phyloP scores from a whole-genome alignment of 2,797 vertebrate species.

The Zalophus californianus region DNA sequence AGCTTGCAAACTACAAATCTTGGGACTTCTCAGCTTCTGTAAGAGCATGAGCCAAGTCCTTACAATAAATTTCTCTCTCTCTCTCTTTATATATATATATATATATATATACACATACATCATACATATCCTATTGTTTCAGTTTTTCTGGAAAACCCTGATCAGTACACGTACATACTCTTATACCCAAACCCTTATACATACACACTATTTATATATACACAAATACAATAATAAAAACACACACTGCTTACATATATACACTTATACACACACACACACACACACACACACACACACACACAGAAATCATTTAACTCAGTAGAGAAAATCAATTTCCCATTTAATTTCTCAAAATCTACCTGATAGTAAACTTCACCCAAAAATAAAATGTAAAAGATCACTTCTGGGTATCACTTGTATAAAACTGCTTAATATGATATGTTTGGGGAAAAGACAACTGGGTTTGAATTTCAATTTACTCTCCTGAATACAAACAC shows the following conservation, averaged over 20 bases:
- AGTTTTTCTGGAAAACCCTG: neutral
- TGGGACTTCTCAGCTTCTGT: neutral
- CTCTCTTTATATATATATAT: too few species aligned
- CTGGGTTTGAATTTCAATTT: neutral
- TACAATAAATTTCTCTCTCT: neutral
- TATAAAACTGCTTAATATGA: neutral
- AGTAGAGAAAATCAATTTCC: conserved; percentile 37
- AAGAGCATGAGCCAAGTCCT: neutral
- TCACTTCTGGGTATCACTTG: neutral
- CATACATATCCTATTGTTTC: neutral
- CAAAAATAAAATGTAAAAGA: conserved; percentile 25
- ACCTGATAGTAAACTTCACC: neutral
- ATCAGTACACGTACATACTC: neutral
- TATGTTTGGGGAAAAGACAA: neutral
- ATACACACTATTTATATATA: neutral
- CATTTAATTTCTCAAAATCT: conserved; percentile 43
- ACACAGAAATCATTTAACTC: neutral
- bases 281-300: neutral
- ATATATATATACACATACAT: neutral
- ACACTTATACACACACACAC: neutral
- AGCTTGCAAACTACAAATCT: neutral
- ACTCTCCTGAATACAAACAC: neutral
- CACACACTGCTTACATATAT: neutral
- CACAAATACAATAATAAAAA: neutral
- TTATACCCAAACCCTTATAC: neutral